Evolutionary conservation across 2,797 vertebrate species (phyloP).

Genomic region (Clamator glandarius): DNA sequence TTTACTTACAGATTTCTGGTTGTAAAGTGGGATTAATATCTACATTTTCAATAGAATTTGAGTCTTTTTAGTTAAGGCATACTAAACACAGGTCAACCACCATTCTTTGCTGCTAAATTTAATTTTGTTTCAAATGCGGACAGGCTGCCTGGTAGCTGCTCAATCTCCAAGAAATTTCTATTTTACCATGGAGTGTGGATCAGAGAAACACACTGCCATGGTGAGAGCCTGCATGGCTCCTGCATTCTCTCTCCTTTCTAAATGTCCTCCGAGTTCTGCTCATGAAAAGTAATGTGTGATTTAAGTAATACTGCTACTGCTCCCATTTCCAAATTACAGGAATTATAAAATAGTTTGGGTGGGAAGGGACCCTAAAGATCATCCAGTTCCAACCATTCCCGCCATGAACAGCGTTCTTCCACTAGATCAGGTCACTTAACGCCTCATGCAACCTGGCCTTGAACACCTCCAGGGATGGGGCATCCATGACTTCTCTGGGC

Average conservation of each 20-base stretch:
- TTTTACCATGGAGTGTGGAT: fast-evolving
- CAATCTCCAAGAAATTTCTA: neutral
- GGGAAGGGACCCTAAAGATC: too few species aligned
- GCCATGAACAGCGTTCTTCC: too few species aligned
- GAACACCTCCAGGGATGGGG: too few species aligned
- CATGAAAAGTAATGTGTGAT: neutral
- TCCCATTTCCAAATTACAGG: too few species aligned
- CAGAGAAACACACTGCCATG: fast-evolving
- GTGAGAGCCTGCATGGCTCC: neutral
- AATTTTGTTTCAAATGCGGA: neutral
- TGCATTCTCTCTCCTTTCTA: neutral
- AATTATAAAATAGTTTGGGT: too few species aligned
- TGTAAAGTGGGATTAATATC: neutral
- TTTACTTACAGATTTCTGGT: neutral
- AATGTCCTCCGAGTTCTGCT: neutral
- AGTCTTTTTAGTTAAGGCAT: neutral
- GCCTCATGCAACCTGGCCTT: too few species aligned
- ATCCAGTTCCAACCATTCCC: too few species aligned
- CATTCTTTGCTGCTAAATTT: neutral
- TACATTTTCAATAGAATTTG: neutral
- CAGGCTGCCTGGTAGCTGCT: neutral
- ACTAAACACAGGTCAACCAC: neutral
- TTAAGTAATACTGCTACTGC: neutral
- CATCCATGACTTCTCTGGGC: too few species aligned
- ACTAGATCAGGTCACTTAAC: too few species aligned